These are phyloP conservation scores for Melanogrammus aeglefinus DNA, from an alignment of 2,797 vertebrate genomes.

Conservation along the genomic window DNA sequence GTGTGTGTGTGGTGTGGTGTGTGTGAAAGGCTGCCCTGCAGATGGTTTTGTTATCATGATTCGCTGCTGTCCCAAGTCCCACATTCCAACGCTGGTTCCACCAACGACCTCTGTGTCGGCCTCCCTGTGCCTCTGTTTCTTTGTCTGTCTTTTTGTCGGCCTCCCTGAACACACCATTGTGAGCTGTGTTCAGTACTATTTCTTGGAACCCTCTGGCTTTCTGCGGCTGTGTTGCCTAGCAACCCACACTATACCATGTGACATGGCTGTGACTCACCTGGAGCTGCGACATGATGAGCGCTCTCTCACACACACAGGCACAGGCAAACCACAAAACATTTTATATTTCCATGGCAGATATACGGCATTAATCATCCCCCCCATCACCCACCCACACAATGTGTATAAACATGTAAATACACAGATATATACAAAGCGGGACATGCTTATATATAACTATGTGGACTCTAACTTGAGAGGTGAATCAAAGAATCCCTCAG, in stretches of 20 bases:
- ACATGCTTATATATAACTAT: background rate
- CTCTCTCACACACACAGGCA: background rate
- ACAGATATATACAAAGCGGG: background rate
- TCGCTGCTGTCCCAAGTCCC: slow-evolving; percentile 58
- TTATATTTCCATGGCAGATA: background rate
- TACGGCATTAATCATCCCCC: background rate
- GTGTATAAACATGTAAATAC: background rate
- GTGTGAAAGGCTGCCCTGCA: slow-evolving; percentile 32
- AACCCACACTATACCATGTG: slow-evolving; percentile 71
- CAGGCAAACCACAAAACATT: background rate
- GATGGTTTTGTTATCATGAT: slow-evolving; percentile 68
- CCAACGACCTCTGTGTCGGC: slow-evolving; percentile 22
- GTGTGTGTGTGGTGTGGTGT: slow-evolving; percentile 29
- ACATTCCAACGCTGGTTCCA: slow-evolving; percentile 35
- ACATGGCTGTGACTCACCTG: slow-evolving; percentile 83
- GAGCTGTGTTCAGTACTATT: slow-evolving; percentile 57
- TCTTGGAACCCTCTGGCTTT: slow-evolving; percentile 70
- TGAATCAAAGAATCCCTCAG: background rate
- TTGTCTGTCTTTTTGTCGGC: slow-evolving; percentile 1
- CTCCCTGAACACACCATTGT: background rate
- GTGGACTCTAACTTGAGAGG: background rate
- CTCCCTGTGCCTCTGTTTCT: background rate
- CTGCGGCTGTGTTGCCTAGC: slow-evolving; percentile 75
- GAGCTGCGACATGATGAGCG: slow-evolving; percentile 69
- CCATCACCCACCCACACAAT: background rate